Conservation (phyloP, 2,888 invertebrate genomes). For the Oasisia sp. region DNA sequence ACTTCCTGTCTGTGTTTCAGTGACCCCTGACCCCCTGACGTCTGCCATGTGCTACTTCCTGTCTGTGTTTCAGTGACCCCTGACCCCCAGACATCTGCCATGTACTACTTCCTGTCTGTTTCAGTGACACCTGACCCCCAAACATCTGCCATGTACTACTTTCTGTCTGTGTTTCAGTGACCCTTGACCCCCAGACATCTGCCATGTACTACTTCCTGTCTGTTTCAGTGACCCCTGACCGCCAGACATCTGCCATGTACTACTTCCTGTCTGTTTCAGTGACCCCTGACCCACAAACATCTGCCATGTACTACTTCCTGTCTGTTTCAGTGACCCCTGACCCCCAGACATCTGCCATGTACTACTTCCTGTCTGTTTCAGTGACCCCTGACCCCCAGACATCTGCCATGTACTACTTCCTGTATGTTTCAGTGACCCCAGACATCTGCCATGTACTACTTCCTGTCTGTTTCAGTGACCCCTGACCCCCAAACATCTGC, state of each 20-base stretch:
- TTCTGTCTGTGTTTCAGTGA: too few relatives aligned
- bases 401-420: constrained; percentile 96
- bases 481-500: neutral
- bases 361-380: constrained; percentile 97
- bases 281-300: constrained; percentile 80
- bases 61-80: too few relatives aligned
- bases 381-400: constrained; percentile 81
- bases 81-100: constrained; percentile 84
- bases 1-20: too few relatives aligned
- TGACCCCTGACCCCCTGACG: constrained; percentile 80
- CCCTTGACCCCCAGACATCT: constrained; percentile 81
- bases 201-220: constrained; percentile 98
- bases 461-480: too few relatives aligned
- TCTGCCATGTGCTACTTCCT: constrained; percentile 98
- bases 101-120: constrained; percentile 97
- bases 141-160: constrained; percentile 96
- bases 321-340: too few relatives aligned
- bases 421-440: constrained; percentile 66
- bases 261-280: too few relatives aligned
- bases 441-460: neutral
- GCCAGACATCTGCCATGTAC: constrained; percentile 90
- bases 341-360: constrained; percentile 88
- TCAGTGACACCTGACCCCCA: constrained; percentile 79
- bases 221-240: constrained; percentile 79
- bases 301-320: constrained; percentile 97